Evolutionary conservation across 2,888 invertebrate genomes (phyloP), one percentile per base, ranked within the genome.

Genomic region (Tuberolachnus salignus): DNA sequence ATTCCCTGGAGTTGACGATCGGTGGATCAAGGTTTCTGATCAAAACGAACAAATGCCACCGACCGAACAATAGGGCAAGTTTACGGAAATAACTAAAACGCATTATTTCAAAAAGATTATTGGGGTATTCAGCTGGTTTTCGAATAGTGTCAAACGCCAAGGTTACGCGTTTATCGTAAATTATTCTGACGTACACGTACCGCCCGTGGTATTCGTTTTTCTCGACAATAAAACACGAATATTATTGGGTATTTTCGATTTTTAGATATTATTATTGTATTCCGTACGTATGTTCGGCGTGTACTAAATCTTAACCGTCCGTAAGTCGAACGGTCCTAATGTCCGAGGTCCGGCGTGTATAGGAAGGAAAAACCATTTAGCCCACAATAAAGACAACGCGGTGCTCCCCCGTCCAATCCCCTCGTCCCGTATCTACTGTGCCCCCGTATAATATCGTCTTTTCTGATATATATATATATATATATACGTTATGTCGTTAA

Each of bases 401-500:
- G 44, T 46, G 46, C 14, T n/a, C 11, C 10, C n/a, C 21, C 9
- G 2, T 3, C 19, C 26, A 19, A n/a, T 46, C 26, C 13, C 44
- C n/a, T 3, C n/a, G n/a, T n/a, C 21, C 26, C 19, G 16, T n/a
- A 8, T 19, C n/a, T 19, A n/a, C 8, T n/a, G 8, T 14, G 11
- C 49, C 16, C 4, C n/a, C 9, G 59, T 69, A 61, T 67, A 67
- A 49, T 59, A 59, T 78, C 57, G 57, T 34, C 59, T 69, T 21
- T 59, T 78, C 59, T n/a, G 13, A 59, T 34, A 42, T 34, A 26
- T 59, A 55, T 66, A 57, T 66, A 59, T 34, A 42, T 34, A 26
- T 59, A 55, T 66, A 57, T 66, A 66, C 14, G 49, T 67, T 57
- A 57, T 23, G 75, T 67, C 75, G 75, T 75, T 75, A 75, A 75